Base-by-base conservation (phyloP, 2,888 invertebrate species). In the Nasonia oneida region DNA sequence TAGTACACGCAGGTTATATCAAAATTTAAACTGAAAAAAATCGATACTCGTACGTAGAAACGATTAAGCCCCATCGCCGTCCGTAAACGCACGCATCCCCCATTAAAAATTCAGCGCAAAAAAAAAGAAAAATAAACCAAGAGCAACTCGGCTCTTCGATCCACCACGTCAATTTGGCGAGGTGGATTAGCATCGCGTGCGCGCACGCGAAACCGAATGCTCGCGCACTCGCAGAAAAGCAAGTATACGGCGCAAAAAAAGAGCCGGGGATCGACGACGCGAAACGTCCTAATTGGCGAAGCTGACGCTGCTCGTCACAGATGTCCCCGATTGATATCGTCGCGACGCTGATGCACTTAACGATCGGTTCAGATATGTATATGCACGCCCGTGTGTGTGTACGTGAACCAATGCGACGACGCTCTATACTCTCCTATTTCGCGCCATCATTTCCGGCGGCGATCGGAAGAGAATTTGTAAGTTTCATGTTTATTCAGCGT, bases 321-420 rank as follows among this genome's bases (percentile, higher is more conserved):
- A 91, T 91, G 91, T 92, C 90, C 89, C 89, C 90, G 89, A 89
- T 91, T 90, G 91, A 91, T 92, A 92, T 88, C 90, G 50, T 33
- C 67, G 14, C 5, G 23, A 12, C 47, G 12, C 10, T 47, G 47
- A 47, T 6, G 67, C 57, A 61, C 77, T 71, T 89, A 90, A 90
- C 90, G 89, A 90, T 91, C 84, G 79, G 47, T 57, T 79, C 18
- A 15, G 42, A 42, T 6, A 23, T 39, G n/a, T 78, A n/a, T 64
- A 15, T n/a, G 23, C 4, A 23, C 6, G 39, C 42, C 23, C 64
- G 42, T 42, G 18, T 4, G 23, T 64, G 29, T 50, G n/a, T 77
- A 23, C 42, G 42, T 42, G 10, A 33, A n/a, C 8, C n/a, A 15
- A 53, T n/a, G 33, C 53, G 50, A 23, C 80, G 39, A 29, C 4